Conservation (phyloP, 1,140 invertebrate genomes). For the Drosophila tropicalis region DNA sequence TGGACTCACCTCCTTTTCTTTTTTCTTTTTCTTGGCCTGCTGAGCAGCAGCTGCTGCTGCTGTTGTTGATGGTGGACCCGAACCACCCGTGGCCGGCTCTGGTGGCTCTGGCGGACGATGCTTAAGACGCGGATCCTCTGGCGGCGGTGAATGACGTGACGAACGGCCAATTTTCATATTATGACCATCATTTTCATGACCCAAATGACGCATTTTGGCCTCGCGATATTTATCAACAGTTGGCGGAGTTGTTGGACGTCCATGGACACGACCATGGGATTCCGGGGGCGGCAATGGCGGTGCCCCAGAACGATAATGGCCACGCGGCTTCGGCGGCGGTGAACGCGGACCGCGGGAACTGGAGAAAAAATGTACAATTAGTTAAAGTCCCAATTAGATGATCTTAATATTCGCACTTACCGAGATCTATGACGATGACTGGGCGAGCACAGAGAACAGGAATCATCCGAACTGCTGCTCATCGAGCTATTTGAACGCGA, state of each 20-base stretch:
- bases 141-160: conserved; percentile 75
- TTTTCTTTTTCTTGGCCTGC: conserved; percentile 77
- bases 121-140: conserved; percentile 81
- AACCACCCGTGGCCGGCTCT: conserved; percentile 62
- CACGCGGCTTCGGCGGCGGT: conserved; percentile 74
- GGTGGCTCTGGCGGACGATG: conserved; percentile 81
- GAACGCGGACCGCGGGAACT: conserved; percentile 79
- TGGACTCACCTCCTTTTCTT: conserved; percentile 70
- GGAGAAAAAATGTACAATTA: conserved; percentile 46
- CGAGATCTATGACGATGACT: conserved; percentile 81
- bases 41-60: conserved; percentile 38
- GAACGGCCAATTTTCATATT: conserved; percentile 70
- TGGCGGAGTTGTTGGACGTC: conserved; percentile 71
- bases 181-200: conserved; percentile 46
- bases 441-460: conserved; percentile 89
- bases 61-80: conserved; percentile 26
- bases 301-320: conserved; percentile 70
- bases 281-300: conserved; percentile 66
- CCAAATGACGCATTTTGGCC: conserved; percentile 67
- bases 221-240: conserved; percentile 78
- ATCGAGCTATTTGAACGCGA: conserved; percentile 88
- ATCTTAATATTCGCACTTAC: conserved; percentile 38
- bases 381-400: background rate
- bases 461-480: conserved; percentile 91
- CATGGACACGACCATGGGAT: conserved; percentile 72